A percentile compares a stretch with the other conserved stretches of the same genome.
Conservation (phyloP, 1,140 invertebrate genomes). For the Notospermus geniculatus region DNA sequence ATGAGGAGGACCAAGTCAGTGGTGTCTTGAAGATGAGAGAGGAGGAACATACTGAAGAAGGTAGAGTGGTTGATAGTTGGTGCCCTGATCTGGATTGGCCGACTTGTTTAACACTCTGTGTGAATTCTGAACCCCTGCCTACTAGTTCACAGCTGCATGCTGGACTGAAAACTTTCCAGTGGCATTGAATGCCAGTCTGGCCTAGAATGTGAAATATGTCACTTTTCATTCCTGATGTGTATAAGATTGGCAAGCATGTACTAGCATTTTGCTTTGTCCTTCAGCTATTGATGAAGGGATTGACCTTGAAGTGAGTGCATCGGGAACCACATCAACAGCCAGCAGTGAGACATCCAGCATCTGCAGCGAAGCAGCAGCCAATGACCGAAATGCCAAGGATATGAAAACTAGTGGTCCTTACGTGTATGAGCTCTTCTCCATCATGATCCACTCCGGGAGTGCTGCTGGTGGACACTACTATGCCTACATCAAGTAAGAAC, state of each 20-base stretch:
- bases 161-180: too few species aligned
- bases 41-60: slow-evolving; percentile 21
- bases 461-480: slow-evolving; percentile 92
- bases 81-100: too few species aligned
- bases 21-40: slow-evolving; percentile 36
- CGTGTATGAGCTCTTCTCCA: slow-evolving; percentile 85
- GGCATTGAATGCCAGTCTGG: too few species aligned
- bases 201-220: too few species aligned
- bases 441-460: slow-evolving; percentile 92
- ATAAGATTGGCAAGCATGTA: too few species aligned
- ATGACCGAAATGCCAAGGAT: slow-evolving; percentile 36
- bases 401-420: slow-evolving; percentile 65
- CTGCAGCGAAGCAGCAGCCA: slow-evolving; percentile 40
- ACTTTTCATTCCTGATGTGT: too few species aligned
- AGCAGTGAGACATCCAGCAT: slow-evolving; percentile 36
- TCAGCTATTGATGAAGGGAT: slow-evolving; percentile 64
- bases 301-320: slow-evolving; percentile 59
- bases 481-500: slow-evolving; percentile 89
- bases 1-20: slow-evolving; percentile 38
- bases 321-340: slow-evolving; percentile 24
- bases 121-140: too few species aligned
- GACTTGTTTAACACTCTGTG: too few species aligned
- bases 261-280: slow-evolving; percentile 3
- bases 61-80: slow-evolving; percentile 45
- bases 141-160: too few species aligned